Evolutionary conservation across 2,797 vertebrate species (phyloP).

Genomic region (Smutsia temminckii): DNA sequence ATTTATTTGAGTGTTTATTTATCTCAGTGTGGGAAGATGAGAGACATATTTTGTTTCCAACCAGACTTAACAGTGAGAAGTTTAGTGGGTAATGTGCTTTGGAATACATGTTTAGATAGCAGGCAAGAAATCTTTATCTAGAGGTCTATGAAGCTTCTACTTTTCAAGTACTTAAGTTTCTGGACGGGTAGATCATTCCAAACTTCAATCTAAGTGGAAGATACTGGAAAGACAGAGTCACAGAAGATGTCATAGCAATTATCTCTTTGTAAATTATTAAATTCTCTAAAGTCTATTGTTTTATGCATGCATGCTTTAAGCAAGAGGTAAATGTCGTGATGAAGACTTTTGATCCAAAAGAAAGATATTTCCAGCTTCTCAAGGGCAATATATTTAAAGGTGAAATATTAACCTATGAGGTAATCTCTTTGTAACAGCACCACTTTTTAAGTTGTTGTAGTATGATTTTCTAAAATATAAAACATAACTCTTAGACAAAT

Average conservation of each 20-base stretch:
- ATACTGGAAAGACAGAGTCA: not conserved
- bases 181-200: not conserved
- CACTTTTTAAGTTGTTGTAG: not conserved
- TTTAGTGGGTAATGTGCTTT: not conserved
- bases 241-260: not conserved
- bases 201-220: not conserved
- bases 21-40: not conserved
- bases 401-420: not conserved
- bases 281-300: not conserved
- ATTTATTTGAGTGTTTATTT: constrained; percentile 52
- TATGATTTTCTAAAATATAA: not conserved
- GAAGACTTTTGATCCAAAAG: not conserved
- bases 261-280: not conserved
- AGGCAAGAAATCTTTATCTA: not conserved
- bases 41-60: not conserved
- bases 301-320: not conserved
- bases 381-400: constrained; percentile 7
- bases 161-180: not conserved
- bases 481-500: not conserved
- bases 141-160: not conserved
- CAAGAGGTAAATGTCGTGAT: not conserved
- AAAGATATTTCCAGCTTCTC: not conserved
- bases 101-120: not conserved
- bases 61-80: not conserved
- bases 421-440: not conserved